A percentile compares a stretch with the other conserved stretches of the same genome.
Evolutionary conservation across 1,140 invertebrate species (phyloP).

Genomic region (Halesus radiatus): DNA sequence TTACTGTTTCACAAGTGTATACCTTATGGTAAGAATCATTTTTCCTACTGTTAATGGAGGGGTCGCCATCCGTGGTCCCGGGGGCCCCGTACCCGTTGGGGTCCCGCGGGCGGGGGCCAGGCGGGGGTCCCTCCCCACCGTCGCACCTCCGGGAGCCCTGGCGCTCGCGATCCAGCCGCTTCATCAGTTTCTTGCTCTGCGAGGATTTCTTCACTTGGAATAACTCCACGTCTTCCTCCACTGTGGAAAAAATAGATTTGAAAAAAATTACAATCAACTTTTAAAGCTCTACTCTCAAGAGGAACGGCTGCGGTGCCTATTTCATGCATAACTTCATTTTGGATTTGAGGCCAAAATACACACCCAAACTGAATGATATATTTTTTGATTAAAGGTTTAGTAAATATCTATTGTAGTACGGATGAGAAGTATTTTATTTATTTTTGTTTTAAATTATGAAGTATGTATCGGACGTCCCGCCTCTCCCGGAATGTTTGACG

Average conservation of each 20-base stretch:
- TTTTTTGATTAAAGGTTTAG: no score
- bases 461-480: no score
- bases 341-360: no score
- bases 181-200: slow-evolving; percentile 91
- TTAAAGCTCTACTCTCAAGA: no score
- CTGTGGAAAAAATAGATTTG: slow-evolving; percentile 48
- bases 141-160: not conserved
- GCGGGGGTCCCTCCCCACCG: not conserved
- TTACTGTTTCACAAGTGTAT: slow-evolving; percentile 59
- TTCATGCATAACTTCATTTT: no score
- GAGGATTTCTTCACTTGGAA: slow-evolving; percentile 96
- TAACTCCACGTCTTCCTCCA: slow-evolving; percentile 88
- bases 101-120: not conserved
- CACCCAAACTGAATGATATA: no score
- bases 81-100: not conserved
- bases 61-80: slow-evolving; percentile 29
- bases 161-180: slow-evolving; percentile 83
- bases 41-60: slow-evolving; percentile 55
- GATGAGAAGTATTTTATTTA: no score
- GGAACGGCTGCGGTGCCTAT: no score
- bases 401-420: no score
- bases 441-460: no score
- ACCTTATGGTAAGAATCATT: slow-evolving; percentile 57
- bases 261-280: no score
- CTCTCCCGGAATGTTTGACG: no score